Conservation (phyloP, 2,797 vertebrate species). For the Rhodeus uyekii region DNA sequence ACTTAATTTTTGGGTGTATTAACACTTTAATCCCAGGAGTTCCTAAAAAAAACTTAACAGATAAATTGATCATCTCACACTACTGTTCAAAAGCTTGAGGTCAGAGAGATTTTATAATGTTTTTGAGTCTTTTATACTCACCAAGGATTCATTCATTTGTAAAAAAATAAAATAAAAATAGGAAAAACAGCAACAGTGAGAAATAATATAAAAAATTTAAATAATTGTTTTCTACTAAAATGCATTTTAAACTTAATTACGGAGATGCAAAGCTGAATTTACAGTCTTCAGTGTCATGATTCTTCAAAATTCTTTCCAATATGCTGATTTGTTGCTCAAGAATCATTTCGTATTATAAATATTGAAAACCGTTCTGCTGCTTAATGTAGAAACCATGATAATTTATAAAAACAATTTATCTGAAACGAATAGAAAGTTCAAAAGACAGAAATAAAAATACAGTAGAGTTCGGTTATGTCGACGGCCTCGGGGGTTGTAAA, state of each 20-base stretch:
- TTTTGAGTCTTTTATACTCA: background rate
- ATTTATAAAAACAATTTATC: too few relatives aligned
- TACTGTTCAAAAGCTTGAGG: background rate
- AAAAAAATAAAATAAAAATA: background rate
- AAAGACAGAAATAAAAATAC: background rate
- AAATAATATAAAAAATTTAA: background rate
- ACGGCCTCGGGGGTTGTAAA: too few relatives aligned
- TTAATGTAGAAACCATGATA: background rate
- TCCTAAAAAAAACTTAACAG: background rate
- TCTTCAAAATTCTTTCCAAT: background rate
- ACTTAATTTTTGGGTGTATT: too few relatives aligned
- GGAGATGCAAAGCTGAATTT: background rate
- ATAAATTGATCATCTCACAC: background rate
- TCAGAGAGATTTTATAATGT: background rate
- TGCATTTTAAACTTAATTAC: background rate
- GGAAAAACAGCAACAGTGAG: background rate
- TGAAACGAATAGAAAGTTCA: background rate
- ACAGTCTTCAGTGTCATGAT: background rate
- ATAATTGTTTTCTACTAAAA: background rate
- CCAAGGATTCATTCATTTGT: background rate
- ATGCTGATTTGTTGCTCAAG: background rate
- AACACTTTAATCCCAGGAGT: too few relatives aligned
- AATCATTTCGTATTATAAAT: background rate
- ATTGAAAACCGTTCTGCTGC: background rate
- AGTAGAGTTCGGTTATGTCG: too few relatives aligned